A percentile compares a stretch with the other conserved stretches of the same genome.
These are phyloP conservation scores for Oryzias dopingdopingensis DNA, from an alignment of 2,797 vertebrate species.

Conservation along the genomic window DNA sequence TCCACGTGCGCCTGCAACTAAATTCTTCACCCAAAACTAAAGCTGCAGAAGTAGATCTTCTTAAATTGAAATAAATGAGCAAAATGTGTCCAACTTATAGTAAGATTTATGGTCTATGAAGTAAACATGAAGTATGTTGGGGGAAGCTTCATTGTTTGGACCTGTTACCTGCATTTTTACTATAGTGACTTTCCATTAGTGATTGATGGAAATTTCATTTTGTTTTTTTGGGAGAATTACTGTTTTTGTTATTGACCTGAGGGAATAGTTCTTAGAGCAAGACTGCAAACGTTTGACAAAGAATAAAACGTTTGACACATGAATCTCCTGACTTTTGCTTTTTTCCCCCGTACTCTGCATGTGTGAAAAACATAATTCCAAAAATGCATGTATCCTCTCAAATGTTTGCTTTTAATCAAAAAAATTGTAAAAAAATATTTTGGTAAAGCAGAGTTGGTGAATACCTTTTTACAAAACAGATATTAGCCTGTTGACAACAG, in stretches of 20 bases:
- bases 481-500: too few species aligned
- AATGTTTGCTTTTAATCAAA: not conserved
- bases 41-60: too few species aligned
- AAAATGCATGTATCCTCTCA: not conserved
- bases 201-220: not conserved
- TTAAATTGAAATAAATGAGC: too few species aligned
- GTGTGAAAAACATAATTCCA: not conserved
- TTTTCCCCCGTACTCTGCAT: not conserved
- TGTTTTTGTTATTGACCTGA: not conserved
- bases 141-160: not conserved
- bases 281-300: not conserved
- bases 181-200: not conserved
- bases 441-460: not conserved
- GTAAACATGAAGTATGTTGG: not conserved
- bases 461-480: too few species aligned
- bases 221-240: not conserved
- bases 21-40: too few species aligned
- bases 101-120: too few species aligned
- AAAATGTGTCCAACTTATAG: too few species aligned
- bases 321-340: not conserved
- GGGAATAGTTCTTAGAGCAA: not conserved
- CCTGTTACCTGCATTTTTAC: not conserved
- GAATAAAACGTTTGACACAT: not conserved
- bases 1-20: too few species aligned
- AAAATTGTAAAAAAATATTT: not conserved